Conservation (phyloP, 1,140 invertebrate species). For the Schlechtendalia chinensis region DNA sequence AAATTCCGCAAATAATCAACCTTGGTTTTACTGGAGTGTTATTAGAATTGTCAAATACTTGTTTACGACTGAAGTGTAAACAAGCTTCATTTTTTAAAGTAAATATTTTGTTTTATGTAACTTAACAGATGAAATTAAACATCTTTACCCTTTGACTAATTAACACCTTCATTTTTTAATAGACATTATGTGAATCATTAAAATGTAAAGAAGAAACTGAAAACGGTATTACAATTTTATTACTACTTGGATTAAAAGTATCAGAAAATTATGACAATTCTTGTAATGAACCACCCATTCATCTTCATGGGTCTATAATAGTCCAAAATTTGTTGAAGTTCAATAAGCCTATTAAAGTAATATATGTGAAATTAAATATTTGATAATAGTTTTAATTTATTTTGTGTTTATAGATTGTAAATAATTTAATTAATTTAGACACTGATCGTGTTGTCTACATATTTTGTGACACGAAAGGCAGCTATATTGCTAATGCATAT, state of each 20-base stretch:
- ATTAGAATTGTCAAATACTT: conserved; percentile 66
- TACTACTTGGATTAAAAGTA: conserved; percentile 32
- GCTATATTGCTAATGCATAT: conserved; percentile 42
- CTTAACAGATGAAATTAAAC: background rate
- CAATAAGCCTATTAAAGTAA: conserved; percentile 52
- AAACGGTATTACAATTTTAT: conserved; percentile 18
- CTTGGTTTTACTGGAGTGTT: conserved; percentile 68
- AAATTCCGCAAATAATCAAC: conserved; percentile 63
- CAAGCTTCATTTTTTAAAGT: conserved; percentile 69
- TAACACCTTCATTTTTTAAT: background rate
- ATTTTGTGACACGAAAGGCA: conserved; percentile 43
- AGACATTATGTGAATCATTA: conserved; percentile 31
- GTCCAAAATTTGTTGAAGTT: conserved; percentile 51
- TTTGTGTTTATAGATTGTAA: conserved; percentile 19
- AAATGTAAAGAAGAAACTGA: conserved; percentile 47
- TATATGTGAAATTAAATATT: background rate
- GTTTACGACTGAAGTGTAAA: conserved; percentile 64
- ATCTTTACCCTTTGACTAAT: background rate
- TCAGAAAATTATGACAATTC: conserved; percentile 18
- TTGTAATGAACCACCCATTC: conserved; percentile 17
- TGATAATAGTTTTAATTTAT: background rate
- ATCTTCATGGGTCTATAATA: conserved; percentile 51
- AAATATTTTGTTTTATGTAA: conserved; percentile 37
- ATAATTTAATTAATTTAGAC: conserved; percentile 37
- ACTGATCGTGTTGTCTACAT: conserved; percentile 26